A percentile compares a stretch with the other conserved stretches of the same genome.
Evolutionary conservation across 2,888 invertebrate genomes (phyloP).

Genomic region (Pristionchus exspectatus): DNA sequence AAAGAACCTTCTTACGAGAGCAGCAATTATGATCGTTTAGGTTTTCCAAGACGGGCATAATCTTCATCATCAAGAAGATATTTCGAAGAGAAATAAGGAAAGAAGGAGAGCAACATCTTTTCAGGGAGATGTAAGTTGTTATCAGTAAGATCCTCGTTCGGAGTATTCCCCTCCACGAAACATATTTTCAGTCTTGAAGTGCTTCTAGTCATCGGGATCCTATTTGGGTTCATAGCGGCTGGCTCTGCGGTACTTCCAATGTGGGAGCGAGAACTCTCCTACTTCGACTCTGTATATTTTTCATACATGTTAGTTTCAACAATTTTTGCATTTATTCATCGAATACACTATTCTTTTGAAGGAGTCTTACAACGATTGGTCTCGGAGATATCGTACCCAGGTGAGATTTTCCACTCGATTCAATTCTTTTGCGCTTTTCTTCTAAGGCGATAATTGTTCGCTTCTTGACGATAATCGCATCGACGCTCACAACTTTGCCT

Average conservation of each 20-base stretch:
- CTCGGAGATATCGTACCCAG: constrained; percentile 76
- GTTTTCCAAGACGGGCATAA: constrained; percentile 72
- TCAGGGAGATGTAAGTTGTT: constrained; percentile 67
- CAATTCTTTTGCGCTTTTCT: background rate
- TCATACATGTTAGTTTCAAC: constrained; percentile 71
- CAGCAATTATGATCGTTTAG: constrained; percentile 56
- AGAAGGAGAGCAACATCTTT: constrained; percentile 72
- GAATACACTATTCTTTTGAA: constrained; percentile 45
- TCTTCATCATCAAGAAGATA: constrained; percentile 69
- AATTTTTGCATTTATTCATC: background rate
- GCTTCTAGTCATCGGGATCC: constrained; percentile 71
- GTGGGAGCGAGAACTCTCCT: constrained; percentile 76
- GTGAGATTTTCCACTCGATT: constrained; percentile 40
- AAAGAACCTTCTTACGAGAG: background rate
- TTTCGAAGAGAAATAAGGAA: constrained; percentile 75
- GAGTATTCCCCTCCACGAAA: background rate
- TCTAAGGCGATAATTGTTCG: background rate
- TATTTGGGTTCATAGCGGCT: constrained; percentile 73
- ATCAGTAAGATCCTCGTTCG: too few species aligned
- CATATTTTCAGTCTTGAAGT: constrained; percentile 64
- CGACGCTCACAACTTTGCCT: too few species aligned
- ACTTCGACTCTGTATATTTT: constrained; percentile 77
- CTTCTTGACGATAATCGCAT: too few species aligned
- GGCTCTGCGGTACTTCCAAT: constrained; percentile 76
- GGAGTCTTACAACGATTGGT: constrained; percentile 76